Evolutionary conservation across 1,140 invertebrate genomes (phyloP), one percentile per base, ranked within the genome.

Genomic region (Dendroctonus ponderosae): DNA sequence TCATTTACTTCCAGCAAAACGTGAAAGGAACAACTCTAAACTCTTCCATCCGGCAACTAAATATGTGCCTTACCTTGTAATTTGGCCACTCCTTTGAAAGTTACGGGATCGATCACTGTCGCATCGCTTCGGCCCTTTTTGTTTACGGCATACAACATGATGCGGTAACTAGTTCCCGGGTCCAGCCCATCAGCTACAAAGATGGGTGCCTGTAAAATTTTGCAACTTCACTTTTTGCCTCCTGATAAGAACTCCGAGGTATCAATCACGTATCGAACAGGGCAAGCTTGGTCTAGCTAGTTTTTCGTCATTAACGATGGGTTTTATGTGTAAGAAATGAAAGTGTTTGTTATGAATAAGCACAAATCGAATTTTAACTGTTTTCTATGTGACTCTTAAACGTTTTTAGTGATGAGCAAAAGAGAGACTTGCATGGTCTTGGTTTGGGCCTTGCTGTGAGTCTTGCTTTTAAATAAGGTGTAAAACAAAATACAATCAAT

Each of bases 91-190:
- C 88, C 89, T 72, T 87, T 89, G 60, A 91, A 83, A n/a, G 90
- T 91, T 70, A 91, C 89, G 37, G 90, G 89, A 76, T 93, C 90
- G 38, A 94, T 86, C 12, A 89, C 84, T 6, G 87, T 85, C 6
- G 91, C 85, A 59, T 94, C 91, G 69, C 91, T 93, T 44, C 87
- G 82, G 37, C 93, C 93, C 77, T 93, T 94, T 37, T 89, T 86
- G 79, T 96, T 96, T 44, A 89, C 85, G 0, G 92, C 89, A 75
- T 91, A 94, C 57, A 91, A 80, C 72, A 87, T 86, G 62, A 92
- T 85, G 63, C 87, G 80, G 79, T 92, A 92, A 67, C 85, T 88
- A n/a, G 84, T 85, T 12, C 89, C 90, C 2, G 90, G 84, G 64
- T 91, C 89, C n/a, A 93, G 80, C 38, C 89, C 89, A 43, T 86